phyloP scores from a whole-genome alignment of 1,140 invertebrate species.

The Brachystomella parvula region DNA sequence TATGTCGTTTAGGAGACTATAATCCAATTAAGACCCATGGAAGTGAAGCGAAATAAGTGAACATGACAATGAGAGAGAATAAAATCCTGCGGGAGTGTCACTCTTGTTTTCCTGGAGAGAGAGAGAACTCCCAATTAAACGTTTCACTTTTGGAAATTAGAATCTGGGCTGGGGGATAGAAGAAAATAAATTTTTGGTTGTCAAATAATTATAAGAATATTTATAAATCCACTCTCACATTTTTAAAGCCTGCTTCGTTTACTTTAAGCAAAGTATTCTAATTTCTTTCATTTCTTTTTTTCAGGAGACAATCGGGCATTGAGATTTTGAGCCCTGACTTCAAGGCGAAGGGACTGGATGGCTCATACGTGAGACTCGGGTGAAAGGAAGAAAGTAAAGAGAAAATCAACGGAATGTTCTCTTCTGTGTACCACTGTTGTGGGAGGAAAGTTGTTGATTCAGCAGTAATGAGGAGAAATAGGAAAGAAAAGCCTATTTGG shows the following conservation, averaged over 20 bases:
- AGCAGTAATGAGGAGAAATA: not conserved
- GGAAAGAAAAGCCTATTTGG: not conserved
- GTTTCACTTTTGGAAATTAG: not conserved
- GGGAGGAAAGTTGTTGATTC: not conserved
- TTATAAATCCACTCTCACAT: not conserved
- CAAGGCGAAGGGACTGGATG: not conserved
- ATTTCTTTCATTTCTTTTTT: not conserved
- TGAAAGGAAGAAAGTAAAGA: not conserved
- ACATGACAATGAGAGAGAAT: not conserved
- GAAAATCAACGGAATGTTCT: not conserved
- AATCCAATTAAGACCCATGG: not conserved
- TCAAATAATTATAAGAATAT: not conserved
- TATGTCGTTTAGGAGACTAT: not conserved
- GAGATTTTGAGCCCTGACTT: not conserved
- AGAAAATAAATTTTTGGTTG: not conserved
- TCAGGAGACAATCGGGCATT: no score
- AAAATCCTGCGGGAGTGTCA: not conserved
- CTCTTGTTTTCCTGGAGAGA: not conserved
- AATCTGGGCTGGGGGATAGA: not conserved
- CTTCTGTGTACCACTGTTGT: not conserved
- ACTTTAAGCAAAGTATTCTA: not conserved
- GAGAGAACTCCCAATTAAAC: not conserved
- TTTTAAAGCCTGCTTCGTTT: not conserved
- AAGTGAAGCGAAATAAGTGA: not conserved
- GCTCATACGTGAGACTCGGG: not conserved